Percentiles rank a stretch among this genome's conserved stretches.
Evolutionary conservation across 2,113 vertebrate species (phyloP).

Genomic region (Trogon melanurus): DNA sequence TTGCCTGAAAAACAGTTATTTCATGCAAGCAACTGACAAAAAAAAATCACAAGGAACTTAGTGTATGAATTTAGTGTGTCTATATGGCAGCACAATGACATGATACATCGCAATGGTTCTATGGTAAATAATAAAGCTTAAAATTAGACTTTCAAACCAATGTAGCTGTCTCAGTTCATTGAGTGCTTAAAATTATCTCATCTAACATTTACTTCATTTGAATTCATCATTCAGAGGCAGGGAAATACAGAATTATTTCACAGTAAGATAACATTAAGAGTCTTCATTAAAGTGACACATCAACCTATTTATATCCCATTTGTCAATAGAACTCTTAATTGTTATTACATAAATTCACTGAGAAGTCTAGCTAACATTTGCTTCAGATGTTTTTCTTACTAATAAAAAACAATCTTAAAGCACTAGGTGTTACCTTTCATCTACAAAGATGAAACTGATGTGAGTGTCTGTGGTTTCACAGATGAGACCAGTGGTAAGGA

Average conservation of each 20-base stretch:
- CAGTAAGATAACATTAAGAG: not conserved
- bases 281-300: not conserved
- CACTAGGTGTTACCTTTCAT: not conserved
- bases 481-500: not conserved
- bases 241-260: not conserved
- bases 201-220: constrained; percentile 4
- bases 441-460: not conserved
- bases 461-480: not conserved
- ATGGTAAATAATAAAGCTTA: constrained; percentile 4
- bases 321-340: not conserved
- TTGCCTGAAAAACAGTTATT: not conserved
- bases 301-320: not conserved
- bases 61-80: not conserved
- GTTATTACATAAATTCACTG: not conserved
- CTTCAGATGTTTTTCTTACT: not conserved
- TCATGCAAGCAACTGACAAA: not conserved
- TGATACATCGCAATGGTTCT: not conserved
- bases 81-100: not conserved
- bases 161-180: not conserved
- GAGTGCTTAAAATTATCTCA: constrained; percentile 11
- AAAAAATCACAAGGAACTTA: not conserved
- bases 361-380: not conserved
- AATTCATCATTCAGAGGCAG: not conserved
- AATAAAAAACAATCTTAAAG: not conserved
- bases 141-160: constrained; percentile 26